Evolutionary conservation across 2,113 vertebrate genomes (phyloP).

Genomic region (Tringa solitaria): DNA sequence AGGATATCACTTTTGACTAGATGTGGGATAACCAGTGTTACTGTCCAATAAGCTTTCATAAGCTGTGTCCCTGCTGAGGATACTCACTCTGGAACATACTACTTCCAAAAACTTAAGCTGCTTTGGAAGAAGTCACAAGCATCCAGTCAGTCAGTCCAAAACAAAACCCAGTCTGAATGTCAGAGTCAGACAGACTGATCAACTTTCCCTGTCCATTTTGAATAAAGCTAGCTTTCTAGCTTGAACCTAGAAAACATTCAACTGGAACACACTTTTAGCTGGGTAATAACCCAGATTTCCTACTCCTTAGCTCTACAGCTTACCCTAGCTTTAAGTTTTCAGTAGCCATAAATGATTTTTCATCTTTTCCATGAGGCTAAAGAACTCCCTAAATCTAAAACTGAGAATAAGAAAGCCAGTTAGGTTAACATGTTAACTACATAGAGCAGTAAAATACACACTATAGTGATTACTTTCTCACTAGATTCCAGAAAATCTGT

Average conservation of each 20-base stretch:
- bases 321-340: neutral
- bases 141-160: neutral
- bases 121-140: neutral
- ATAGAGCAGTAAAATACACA: neutral
- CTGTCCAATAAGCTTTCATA: neutral
- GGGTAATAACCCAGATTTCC: neutral
- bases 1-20: neutral
- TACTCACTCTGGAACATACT: neutral
- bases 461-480: neutral
- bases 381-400: neutral
- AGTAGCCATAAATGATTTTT: neutral
- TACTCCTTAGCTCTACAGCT: neutral
- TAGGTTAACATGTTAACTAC: neutral
- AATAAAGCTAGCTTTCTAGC: neutral
- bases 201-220: neutral
- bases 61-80: neutral
- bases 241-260: neutral
- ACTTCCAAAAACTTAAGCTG: neutral
- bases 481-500: neutral
- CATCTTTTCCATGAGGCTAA: neutral
- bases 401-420: neutral
- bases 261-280: neutral
- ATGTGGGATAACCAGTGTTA: neutral
- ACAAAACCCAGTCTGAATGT: neutral
- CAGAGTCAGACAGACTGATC: neutral